Percentiles rank a stretch among this genome's conserved stretches.
These are phyloP conservation scores for Cassiopea andromeda DNA, from an alignment of 30 jellyfish, hydroid and myxozoan genomes.

Conservation along the genomic window DNA sequence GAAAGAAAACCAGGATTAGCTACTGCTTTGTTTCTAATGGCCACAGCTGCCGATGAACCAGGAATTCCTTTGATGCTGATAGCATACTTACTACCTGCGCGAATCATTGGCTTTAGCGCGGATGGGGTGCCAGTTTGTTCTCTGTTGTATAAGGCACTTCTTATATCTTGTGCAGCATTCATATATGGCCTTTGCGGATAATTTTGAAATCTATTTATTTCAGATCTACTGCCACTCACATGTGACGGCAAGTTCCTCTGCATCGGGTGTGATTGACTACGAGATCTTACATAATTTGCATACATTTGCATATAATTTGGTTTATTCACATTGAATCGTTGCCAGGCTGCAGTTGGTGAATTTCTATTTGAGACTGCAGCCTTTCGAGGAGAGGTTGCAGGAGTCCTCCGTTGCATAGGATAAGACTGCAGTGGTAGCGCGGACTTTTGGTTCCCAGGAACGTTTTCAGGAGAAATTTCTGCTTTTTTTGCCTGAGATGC, in stretches of 20 bases:
- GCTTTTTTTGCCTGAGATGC: neutral
- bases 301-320: conserved; percentile 63
- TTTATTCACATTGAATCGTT: conserved; percentile 23
- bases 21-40: conserved; percentile 58
- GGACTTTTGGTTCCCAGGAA: neutral
- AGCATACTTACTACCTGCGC: conserved; percentile 62
- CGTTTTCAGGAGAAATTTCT: neutral
- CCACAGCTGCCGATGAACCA: conserved; percentile 55
- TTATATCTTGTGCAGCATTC: neutral
- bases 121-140: conserved; percentile 3
- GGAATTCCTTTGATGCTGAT: conserved; percentile 67
- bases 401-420: neutral
- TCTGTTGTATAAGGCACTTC: neutral
- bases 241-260: neutral
- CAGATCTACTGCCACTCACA: neutral
- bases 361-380: neutral
- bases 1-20: conserved; percentile 61
- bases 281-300: conserved; percentile 38
- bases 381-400: neutral
- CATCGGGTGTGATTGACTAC: neutral
- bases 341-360: conserved; percentile 11
- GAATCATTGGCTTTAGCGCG: neutral
- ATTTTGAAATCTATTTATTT: neutral
- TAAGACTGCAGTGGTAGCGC: neutral
- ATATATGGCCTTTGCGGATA: neutral